Conservation (phyloP, 2,797 vertebrate genomes). For the Glyptemys insculpta region DNA sequence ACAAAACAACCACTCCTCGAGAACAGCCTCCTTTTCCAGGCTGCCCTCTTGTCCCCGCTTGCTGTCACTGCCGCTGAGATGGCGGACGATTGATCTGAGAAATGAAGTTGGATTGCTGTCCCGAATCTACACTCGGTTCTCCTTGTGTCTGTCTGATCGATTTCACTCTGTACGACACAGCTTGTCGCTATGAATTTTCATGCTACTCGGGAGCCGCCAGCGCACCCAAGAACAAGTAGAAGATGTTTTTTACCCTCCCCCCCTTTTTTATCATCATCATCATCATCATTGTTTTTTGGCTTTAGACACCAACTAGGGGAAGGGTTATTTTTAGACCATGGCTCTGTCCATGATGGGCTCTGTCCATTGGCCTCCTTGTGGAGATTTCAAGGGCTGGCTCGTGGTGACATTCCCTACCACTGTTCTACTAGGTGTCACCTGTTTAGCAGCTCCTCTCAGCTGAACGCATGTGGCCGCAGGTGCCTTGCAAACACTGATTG, state of each 20-base stretch:
- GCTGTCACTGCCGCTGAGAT: slow-evolving; percentile 94
- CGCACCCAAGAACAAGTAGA: slow-evolving; percentile 81
- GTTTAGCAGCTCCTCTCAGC: slow-evolving; percentile 84
- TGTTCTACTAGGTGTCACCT: slow-evolving; percentile 88
- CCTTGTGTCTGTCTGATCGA: slow-evolving; percentile 99
- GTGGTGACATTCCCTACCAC: slow-evolving; percentile 65
- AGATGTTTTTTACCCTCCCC: slow-evolving; percentile 70
- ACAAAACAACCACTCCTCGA: neutral
- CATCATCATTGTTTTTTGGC: rapidly evolving
- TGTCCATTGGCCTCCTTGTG: slow-evolving; percentile 42
- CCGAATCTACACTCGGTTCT: slow-evolving; percentile 93
- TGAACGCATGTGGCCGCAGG: slow-evolving; percentile 88
- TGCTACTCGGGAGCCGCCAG: slow-evolving; percentile 89
- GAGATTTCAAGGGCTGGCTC: slow-evolving; percentile 72
- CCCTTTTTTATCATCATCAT: neutral
- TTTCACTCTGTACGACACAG: slow-evolving; percentile 94
- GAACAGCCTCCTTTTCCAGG: slow-evolving; percentile 78
- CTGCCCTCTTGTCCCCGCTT: slow-evolving; percentile 84
- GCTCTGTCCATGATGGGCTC: slow-evolving; percentile 28
- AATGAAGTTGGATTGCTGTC: slow-evolving; percentile 99
- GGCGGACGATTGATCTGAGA: slow-evolving; percentile 94
- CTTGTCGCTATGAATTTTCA: slow-evolving; percentile 99
- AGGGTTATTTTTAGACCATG: slow-evolving; percentile 75
- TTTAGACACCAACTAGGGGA: neutral
- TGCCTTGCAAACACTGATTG: slow-evolving; percentile 86